These are phyloP conservation scores for Microctenopoma lineatum DNA, from an alignment of 2,797 vertebrate species.

Conservation along the genomic window DNA sequence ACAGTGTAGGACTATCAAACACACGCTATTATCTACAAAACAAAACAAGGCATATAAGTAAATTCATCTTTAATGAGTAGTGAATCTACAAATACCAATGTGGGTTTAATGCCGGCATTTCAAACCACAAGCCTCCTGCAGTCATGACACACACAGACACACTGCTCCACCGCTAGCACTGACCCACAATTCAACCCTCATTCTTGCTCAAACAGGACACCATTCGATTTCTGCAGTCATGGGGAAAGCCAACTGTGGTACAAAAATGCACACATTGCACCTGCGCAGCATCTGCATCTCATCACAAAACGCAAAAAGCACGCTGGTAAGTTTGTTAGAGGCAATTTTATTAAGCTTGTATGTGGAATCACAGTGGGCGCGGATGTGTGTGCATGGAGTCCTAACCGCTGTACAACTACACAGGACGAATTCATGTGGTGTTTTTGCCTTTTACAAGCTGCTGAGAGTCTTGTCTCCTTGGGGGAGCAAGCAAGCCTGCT, in stretches of 20 bases:
- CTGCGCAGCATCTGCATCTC: background rate
- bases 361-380: background rate
- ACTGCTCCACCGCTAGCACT: background rate
- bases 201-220: background rate
- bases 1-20: no score
- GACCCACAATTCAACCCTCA: slow-evolving; percentile 38
- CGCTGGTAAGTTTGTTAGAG: background rate
- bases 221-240: slow-evolving; percentile 1
- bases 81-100: background rate
- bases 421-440: background rate
- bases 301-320: background rate
- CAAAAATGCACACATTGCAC: background rate
- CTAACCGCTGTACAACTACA: background rate
- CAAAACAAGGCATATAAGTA: no score
- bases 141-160: slow-evolving; percentile 23
- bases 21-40: no score
- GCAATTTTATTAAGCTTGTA: background rate
- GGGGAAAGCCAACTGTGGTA: slow-evolving; percentile 4
- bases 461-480: slow-evolving; percentile 32
- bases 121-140: slow-evolving; percentile 12
- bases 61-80: no score
- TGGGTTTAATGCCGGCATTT: slow-evolving; percentile 20
- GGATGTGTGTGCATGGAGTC: background rate
- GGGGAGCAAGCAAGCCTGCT: slow-evolving; percentile 31
- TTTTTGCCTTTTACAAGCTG: slow-evolving; percentile 35